Evolutionary conservation across 2,113 vertebrate species (phyloP).

Genomic region (Mystacornis crossleyi): DNA sequence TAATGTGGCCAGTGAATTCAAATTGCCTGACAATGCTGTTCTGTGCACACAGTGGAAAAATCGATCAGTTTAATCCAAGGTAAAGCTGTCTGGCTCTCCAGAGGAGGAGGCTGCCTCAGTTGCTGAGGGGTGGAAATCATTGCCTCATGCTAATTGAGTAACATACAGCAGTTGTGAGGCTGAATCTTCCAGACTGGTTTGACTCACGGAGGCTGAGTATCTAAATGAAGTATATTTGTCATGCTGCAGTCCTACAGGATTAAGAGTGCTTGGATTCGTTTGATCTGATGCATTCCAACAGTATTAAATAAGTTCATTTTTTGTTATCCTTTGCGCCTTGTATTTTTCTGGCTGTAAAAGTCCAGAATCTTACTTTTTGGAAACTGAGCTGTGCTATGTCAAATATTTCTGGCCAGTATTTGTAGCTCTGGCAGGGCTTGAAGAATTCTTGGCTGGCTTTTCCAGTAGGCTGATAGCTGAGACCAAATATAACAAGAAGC

Average conservation of each 20-base stretch:
- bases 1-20: neutral
- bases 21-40: neutral
- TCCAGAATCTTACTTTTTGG: slow-evolving; percentile 3
- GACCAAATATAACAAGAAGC: slow-evolving; percentile 19
- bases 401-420: slow-evolving; percentile 33
- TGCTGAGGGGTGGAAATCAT: slow-evolving; percentile 9
- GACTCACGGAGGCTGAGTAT: neutral
- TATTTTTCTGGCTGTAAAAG: slow-evolving; percentile 11
- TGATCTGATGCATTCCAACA: neutral
- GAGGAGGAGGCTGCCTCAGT: neutral
- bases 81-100: neutral
- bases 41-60: slow-evolving; percentile 12
- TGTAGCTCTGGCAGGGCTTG: slow-evolving; percentile 21
- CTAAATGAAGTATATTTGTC: slow-evolving; percentile 46
- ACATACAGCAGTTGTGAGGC: neutral
- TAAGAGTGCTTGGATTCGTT: neutral
- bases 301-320: slow-evolving; percentile 1
- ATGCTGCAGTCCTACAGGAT: neutral
- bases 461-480: neutral
- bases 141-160: neutral
- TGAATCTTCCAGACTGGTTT: slow-evolving; percentile 6
- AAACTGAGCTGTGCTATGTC: neutral
- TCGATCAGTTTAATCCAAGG: slow-evolving; percentile 23
- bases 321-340: slow-evolving; percentile 3
- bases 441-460: slow-evolving; percentile 48